Base-by-base conservation (phyloP, 2,797 vertebrate genomes). In the Malurus leucopterus region DNA sequence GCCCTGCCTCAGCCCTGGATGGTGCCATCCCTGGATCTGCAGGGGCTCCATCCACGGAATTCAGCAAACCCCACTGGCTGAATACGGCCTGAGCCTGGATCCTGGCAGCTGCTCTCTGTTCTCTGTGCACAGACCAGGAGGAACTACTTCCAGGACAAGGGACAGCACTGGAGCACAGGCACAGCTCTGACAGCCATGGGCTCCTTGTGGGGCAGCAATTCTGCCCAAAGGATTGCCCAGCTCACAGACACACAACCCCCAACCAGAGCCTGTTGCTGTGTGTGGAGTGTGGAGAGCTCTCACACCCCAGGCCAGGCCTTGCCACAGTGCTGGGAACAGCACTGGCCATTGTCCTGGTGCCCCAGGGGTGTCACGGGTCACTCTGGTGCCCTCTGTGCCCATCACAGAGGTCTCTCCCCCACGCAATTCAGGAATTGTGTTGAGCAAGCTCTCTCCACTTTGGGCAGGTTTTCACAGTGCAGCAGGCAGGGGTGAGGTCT, bases 261-360 rank as follows among this genome's bases (percentile, higher is more conserved):
- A n/a, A 0, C 8, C 26, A 63, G 50, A 38, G 62, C 30, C 32
- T 1, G 1, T 2, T 32, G 26, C 3, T 15, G 15, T 43, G 27
- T 29, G 67, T 13, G 57, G n/a, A 6, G 54, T 29, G 20, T 51
- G 49, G 22, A 51, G 49, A 50, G 68, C 34, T 10, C 55, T 74
- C 63, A 36, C 27, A 6, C 2, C 2, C 13, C 19, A 14, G 29
- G 17, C 29, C 8, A 3, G 3, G 24, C 51, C 38, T 53, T 51
- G 53, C 13, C 34, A 50, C 11, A 65, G 55, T 9, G 26, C 47
- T 65, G 78, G 17, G 36, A 27, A 51, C 41, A 69, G n/a, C 29
- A 58, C 11, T 46, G 44, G 23, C 16, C 22, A 14, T 1, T 29
- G 23, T 47, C 15, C 36, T 78, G 27, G 2, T 71, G 34, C 34